Evolutionary conservation across 2,888 invertebrate species (phyloP), one percentile per base, ranked within the genome.

Genomic region (Lysandra coridon): DNA sequence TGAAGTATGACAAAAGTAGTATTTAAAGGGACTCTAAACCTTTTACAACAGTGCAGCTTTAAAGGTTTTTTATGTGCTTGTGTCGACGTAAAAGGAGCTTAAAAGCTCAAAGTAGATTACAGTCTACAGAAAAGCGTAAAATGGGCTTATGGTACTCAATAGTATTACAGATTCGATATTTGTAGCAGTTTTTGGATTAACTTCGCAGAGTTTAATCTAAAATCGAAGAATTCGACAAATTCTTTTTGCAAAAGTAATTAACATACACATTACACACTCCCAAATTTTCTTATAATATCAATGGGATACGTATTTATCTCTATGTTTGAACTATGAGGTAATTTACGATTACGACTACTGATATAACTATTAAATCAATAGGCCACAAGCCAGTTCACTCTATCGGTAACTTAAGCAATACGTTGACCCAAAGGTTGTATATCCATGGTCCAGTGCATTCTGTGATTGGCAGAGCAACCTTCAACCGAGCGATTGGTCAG

Each of bases 401-500:
- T 12, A 23, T 12, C 1, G 23, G 30, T 64, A 12, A 30, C 64
- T 74, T 44, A n/a, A 40, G 40, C 10, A 40, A 74, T 44, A 74
- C 44, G 4, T 74, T n/a, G 75, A 30, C 23, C 30, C 53, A 75
- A 75, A 75, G 75, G 75, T 75, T 75, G 44, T n/a, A n/a, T 49
- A 75, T 44, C 14, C 76, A 76, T 53, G 76, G 76, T 33, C 33
- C 76, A 76, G 76, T 57, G 76, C 33, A 33, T 76, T 12, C 23
- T 33, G 53, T 76, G 57, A 76, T 40, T 74, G 57, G 74, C 69
- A 80, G 83, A 80, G 81, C 83, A 90, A 86, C 91, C 91, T 91
- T 91, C 91, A 88, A 86, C 86, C 81, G 78, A 84, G 87, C 84
- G 85, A 89, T 84, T 84, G 88, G 87, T 85, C 85, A 84, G 84